Percentiles rank a stretch among this genome's conserved stretches.
phyloP scores from a whole-genome alignment of 2,797 vertebrate genomes.

The Myotis daubentonii region DNA sequence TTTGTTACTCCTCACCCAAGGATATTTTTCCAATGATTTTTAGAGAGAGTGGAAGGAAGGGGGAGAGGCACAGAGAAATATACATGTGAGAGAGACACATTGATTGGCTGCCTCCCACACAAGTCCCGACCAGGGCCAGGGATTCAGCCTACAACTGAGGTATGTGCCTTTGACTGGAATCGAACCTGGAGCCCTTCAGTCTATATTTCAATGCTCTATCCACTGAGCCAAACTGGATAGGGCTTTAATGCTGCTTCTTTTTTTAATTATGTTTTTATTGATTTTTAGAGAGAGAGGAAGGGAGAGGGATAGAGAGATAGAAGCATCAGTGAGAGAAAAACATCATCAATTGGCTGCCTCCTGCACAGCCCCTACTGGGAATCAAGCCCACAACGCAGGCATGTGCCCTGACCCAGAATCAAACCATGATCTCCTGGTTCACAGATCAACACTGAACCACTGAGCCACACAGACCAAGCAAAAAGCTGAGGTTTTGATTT shows the following conservation, averaged over 20 bases:
- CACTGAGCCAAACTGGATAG: neutral
- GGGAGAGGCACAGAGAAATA: neutral
- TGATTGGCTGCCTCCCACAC: neutral
- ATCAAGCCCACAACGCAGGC: neutral
- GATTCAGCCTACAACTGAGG: neutral
- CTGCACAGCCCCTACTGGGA: neutral
- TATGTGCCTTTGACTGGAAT: neutral
- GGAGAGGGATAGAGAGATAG: neutral
- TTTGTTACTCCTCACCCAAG: neutral
- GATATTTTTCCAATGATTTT: neutral
- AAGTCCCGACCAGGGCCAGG: neutral
- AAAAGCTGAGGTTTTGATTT: constrained; percentile 23
- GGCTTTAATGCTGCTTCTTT: neutral
- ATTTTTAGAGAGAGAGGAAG: neutral
- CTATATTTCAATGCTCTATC: neutral
- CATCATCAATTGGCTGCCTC: neutral
- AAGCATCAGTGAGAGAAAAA: neutral
- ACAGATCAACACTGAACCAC: neutral
- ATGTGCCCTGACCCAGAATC: neutral
- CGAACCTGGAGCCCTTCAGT: neutral
- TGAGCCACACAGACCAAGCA: neutral
- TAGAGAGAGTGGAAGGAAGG: neutral
- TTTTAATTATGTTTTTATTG: neutral
- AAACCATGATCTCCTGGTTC: neutral
- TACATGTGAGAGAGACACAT: neutral